A percentile compares a stretch with the other conserved stretches of the same genome.
These are phyloP conservation scores for Eulithis prunata DNA, from an alignment of 2,888 invertebrate species.

Conservation along the genomic window DNA sequence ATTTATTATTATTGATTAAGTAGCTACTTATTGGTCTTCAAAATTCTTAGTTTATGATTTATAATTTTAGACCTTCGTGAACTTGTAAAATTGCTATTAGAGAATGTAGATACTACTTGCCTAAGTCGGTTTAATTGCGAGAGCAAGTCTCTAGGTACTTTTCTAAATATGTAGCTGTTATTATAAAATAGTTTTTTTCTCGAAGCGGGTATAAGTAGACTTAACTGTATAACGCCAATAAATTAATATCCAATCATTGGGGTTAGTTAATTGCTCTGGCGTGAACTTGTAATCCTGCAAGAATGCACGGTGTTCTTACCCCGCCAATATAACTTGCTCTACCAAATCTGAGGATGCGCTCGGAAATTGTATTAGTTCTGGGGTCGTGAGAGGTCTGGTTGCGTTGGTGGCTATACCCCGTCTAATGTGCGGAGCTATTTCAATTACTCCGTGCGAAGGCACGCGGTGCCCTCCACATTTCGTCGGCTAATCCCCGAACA, in stretches of 20 bases:
- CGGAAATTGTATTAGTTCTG: slow-evolving; percentile 14
- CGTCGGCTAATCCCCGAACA: slow-evolving; percentile 67
- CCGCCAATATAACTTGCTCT: slow-evolving; percentile 38
- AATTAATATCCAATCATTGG: slow-evolving; percentile 68
- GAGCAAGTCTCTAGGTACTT: too few relatives aligned
- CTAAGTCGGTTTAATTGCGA: too few relatives aligned
- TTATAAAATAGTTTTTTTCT: slow-evolving; percentile 1
- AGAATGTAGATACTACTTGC: too few relatives aligned
- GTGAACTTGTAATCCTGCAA: slow-evolving; percentile 65
- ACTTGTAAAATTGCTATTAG: too few relatives aligned
- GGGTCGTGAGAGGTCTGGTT: slow-evolving; percentile 27
- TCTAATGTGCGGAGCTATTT: slow-evolving; percentile 66
- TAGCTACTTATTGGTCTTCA: too few relatives aligned
- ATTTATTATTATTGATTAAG: too few relatives aligned
- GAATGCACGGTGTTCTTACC: slow-evolving; percentile 53
- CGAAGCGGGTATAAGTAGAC: slow-evolving; percentile 34
- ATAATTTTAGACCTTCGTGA: too few relatives aligned
- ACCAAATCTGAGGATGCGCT: slow-evolving; percentile 28
- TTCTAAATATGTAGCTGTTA: too few relatives aligned
- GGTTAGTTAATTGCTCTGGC: slow-evolving; percentile 63
- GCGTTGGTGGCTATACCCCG: slow-evolving; percentile 45
- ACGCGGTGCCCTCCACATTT: slow-evolving; percentile 53
- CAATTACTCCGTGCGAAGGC: slow-evolving; percentile 57
- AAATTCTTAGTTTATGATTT: too few relatives aligned
- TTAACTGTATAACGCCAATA: slow-evolving; percentile 57